Evolutionary conservation across 2,797 vertebrate species (phyloP).

Genomic region (Zenarchopterus dispar): DNA sequence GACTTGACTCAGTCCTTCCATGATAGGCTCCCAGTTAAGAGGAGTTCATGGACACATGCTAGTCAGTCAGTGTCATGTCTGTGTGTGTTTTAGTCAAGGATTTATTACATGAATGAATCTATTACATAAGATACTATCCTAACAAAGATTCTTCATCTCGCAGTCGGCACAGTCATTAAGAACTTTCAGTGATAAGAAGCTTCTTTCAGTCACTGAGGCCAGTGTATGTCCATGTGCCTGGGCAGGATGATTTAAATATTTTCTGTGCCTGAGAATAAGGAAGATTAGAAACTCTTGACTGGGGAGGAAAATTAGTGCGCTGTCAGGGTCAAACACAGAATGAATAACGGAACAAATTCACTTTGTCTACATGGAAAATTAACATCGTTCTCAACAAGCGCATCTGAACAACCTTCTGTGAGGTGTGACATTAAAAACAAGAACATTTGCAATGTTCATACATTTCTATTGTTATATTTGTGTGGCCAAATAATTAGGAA

Average conservation of each 20-base stretch:
- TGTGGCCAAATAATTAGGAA: not conserved
- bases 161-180: slow-evolving; percentile 46
- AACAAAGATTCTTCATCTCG: slow-evolving; percentile 50
- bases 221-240: slow-evolving; percentile 40
- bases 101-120: too few relatives aligned
- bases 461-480: too few relatives aligned
- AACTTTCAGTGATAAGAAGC: slow-evolving; percentile 63
- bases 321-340: slow-evolving; percentile 46
- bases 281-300: slow-evolving; percentile 65
- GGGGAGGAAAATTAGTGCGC: slow-evolving; percentile 52
- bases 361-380: slow-evolving; percentile 6
- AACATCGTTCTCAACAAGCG: slow-evolving; percentile 4
- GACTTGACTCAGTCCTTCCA: slow-evolving; percentile 4
- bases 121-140: too few relatives aligned
- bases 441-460: not conserved
- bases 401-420: not conserved
- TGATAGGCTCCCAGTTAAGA: not conserved
- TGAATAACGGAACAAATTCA: slow-evolving; percentile 48
- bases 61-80: not conserved
- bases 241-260: slow-evolving; percentile 62
- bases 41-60: slow-evolving; percentile 1
- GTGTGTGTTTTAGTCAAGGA: too few relatives aligned
- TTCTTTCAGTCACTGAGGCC: slow-evolving; percentile 59
- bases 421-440: not conserved
- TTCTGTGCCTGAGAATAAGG: slow-evolving; percentile 66